Conservation (phyloP, 1,140 invertebrate species). For the Phenacoccus solenopsis region DNA sequence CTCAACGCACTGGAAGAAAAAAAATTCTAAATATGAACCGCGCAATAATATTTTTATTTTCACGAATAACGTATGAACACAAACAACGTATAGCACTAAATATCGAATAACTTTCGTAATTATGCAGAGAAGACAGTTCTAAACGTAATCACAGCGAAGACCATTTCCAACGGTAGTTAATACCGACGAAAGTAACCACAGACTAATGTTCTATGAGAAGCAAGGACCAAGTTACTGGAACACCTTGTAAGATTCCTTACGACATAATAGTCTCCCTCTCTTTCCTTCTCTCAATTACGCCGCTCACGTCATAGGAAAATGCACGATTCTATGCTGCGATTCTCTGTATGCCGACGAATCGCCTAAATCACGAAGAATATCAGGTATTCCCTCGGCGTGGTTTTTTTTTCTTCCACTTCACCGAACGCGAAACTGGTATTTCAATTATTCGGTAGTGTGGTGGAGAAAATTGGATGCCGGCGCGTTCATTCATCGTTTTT, state of each 20-base stretch:
- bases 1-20: too few species aligned
- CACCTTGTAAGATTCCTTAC: conserved; percentile 1
- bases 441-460: background rate
- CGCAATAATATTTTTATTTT: too few species aligned
- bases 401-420: background rate
- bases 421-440: background rate
- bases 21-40: too few species aligned
- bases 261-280: background rate
- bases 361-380: background rate
- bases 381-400: background rate
- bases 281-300: background rate
- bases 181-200: conserved; percentile 1
- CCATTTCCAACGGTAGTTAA: background rate
- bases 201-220: background rate
- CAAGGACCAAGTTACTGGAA: conserved; percentile 1
- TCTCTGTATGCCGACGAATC: background rate
- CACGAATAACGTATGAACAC: too few species aligned
- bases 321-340: background rate
- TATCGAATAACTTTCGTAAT: background rate
- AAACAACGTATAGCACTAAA: too few species aligned
- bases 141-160: conserved; percentile 1
- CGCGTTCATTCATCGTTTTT: background rate
- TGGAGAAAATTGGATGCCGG: background rate
- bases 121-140: background rate
- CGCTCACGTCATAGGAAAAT: background rate